Base-by-base conservation (phyloP, 2,797 vertebrate genomes). In the Spinibarbus caldwelli region DNA sequence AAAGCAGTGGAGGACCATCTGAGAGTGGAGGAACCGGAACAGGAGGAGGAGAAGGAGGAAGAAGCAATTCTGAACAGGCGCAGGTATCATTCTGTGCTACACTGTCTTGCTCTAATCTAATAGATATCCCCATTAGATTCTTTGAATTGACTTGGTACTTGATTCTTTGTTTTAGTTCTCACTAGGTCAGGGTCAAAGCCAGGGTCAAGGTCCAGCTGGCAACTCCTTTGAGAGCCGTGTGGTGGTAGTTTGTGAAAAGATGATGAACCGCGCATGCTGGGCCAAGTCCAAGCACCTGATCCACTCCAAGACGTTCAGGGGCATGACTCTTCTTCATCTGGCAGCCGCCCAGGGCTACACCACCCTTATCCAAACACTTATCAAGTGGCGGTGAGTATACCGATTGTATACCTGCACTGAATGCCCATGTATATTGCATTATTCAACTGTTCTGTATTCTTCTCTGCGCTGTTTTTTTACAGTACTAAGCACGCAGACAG, bases 211-310 rank as follows among this genome's bases (percentile, higher is more conserved):
- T 31, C 90, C 94, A 2, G 89, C 96, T 85, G 96, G 96, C 86
- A 96, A 96, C 92, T 99, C 98, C 64, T 99, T 99, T 12, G 98
- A 99, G 94, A 97, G 97, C 84, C 97, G 98, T 0, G 97, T 99
- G 85, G 98, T 99, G 76, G 97, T 99, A 15, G 98, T 99, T 47
- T 99, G 98, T 49, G 98, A 99, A 93, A 99, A 99, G 95, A 99
- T 99, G 98, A 99, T 99, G 98, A 97, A 96, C 88, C 96, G 98
- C 14, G 95, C 98, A 9, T 99, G 98, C 92, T 99, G 98, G 98
- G 96, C 97, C 11, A 97, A 97, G 90, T 98, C 98, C 86, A 99
- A 98, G 93, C 97, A 98, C 91, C 94, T 99, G 76, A 97, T 99
- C 92, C 98, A 99, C 87, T 97, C 96, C 0, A 99, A 99, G 94